A percentile compares a stretch with the other conserved stretches of the same genome.
These are phyloP conservation scores for Steatocranus sp. DNA, from an alignment of 2,797 vertebrate species.

Conservation along the genomic window DNA sequence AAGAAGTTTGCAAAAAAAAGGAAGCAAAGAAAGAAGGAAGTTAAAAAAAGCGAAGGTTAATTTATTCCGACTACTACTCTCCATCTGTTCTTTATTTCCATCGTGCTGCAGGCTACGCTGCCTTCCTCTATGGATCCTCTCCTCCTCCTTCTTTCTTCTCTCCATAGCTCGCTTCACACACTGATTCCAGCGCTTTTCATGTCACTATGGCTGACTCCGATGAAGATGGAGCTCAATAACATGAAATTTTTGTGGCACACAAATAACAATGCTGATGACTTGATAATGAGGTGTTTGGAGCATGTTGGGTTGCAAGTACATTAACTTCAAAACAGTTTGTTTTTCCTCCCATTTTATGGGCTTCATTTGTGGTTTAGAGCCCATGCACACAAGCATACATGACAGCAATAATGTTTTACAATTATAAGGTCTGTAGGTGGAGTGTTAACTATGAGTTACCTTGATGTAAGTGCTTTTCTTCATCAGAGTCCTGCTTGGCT, in stretches of 20 bases:
- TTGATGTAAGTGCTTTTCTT: conserved; percentile 96
- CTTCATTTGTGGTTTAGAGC: conserved; percentile 33
- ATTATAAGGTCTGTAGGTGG: conserved; percentile 2
- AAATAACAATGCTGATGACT: conserved; percentile 57
- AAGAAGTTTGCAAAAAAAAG: conserved; percentile 12
- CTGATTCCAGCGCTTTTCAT: conserved; percentile 27
- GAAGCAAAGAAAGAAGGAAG: conserved; percentile 49
- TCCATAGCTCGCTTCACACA: conserved; percentile 24
- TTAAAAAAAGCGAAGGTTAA: conserved; percentile 31
- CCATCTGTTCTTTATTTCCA: conserved; percentile 69
- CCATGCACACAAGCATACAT: conserved; percentile 21
- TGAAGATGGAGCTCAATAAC: conserved; percentile 58
- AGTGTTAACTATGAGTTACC: conserved; percentile 69
- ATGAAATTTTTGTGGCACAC: conserved; percentile 32
- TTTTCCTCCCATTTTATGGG: conserved; percentile 15
- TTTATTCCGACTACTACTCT: conserved; percentile 39
- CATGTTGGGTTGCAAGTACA: conserved; percentile 26
- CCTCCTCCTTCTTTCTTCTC: conserved; percentile 14
- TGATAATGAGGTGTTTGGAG: conserved; percentile 63
- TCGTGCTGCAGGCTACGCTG: conserved; percentile 43
- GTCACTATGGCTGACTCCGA: conserved; percentile 26
- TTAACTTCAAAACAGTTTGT: conserved; percentile 46
- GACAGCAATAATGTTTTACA: conserved; percentile 40
- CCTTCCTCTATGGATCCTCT: conserved; percentile 36
- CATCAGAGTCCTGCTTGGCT: conserved; percentile 95